Evolutionary conservation across 92 coral and sea anemone genomes (phyloP), one percentile per base, ranked within the genome.

Genomic region (Zoanthus sociatus): DNA sequence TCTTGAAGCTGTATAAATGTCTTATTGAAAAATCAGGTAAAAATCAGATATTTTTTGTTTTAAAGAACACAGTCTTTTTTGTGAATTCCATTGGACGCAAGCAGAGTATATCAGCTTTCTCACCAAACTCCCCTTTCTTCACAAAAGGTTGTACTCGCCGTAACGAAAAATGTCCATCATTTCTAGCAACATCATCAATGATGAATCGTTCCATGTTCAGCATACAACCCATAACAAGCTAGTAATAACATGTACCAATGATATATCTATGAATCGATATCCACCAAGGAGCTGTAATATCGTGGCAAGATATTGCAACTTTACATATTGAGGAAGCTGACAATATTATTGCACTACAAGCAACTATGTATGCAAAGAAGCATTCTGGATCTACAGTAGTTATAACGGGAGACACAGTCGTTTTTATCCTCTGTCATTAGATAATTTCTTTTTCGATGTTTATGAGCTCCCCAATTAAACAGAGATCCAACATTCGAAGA

Each of bases 341-440:
- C 60, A 91, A 88, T 76, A 88, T 91, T 86, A 91, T 83, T 17
- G 90, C 50, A 12, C 94, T 88, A 37, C 91, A 93, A 83, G 96
- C 94, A 33, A 72, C 86, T 75, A 86, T 88, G 92, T 88, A 92
- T 63, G 92, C 92, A 50, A 89, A 89, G 70, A 87, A 76, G 73
- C 72, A 86, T 16, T 76, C 90, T 46, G 79, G 90, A 53, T 26
- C 93, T 18, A 78, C 66, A 26, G 50, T 73, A 66, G 91, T 93
- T 88, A 84, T 89, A 46, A 92, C 96, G 12, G 94, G 91, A 46
- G 89, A 93, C 82, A 93, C 96, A 81, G 89, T 91, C 77, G 94
- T 93, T 61, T 93, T 91, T 75, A 56, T 79, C 33, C 89, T 93
- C 26, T 26, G 26, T 26, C 26, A 26, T 26, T 26, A 26, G 26